Conservation (phyloP, 1,140 invertebrate genomes). For the Magallana gigas region DNA sequence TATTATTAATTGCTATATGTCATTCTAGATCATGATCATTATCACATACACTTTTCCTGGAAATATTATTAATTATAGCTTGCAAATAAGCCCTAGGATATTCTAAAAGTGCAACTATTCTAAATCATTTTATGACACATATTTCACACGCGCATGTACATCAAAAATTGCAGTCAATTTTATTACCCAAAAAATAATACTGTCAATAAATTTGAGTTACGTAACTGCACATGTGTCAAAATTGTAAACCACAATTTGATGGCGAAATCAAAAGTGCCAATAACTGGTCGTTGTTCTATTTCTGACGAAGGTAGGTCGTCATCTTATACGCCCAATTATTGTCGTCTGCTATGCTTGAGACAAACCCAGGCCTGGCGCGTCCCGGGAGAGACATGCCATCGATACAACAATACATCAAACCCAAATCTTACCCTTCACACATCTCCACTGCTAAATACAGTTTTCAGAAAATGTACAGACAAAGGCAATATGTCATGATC, state of each 20-base stretch:
- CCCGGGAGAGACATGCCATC: neutral
- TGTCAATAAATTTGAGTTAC: slow-evolving; percentile 21
- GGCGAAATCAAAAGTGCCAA: slow-evolving; percentile 22
- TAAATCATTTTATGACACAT: slow-evolving; percentile 22
- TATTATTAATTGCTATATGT: too few relatives aligned
- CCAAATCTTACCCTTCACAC: neutral
- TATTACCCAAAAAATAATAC: neutral
- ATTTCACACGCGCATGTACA: slow-evolving; percentile 12
- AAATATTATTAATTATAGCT: too few relatives aligned
- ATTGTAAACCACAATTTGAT: neutral
- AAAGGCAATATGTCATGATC: neutral
- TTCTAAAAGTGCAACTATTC: neutral
- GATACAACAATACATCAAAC: slow-evolving; percentile 1
- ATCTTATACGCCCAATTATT: neutral
- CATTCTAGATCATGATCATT: too few relatives aligned
- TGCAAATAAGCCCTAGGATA: neutral
- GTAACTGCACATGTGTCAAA: neutral
- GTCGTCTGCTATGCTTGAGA: slow-evolving; percentile 8
- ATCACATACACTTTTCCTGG: too few relatives aligned
- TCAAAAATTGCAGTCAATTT: neutral
- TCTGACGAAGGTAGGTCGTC: slow-evolving; percentile 9
- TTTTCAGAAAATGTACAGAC: neutral
- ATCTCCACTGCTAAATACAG: neutral
- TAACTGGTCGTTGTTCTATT: slow-evolving; percentile 14
- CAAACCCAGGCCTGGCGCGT: slow-evolving; percentile 3